These are phyloP conservation scores for Drosophila ananassae DNA, from an alignment of 1,140 invertebrate species.

Conservation along the genomic window DNA sequence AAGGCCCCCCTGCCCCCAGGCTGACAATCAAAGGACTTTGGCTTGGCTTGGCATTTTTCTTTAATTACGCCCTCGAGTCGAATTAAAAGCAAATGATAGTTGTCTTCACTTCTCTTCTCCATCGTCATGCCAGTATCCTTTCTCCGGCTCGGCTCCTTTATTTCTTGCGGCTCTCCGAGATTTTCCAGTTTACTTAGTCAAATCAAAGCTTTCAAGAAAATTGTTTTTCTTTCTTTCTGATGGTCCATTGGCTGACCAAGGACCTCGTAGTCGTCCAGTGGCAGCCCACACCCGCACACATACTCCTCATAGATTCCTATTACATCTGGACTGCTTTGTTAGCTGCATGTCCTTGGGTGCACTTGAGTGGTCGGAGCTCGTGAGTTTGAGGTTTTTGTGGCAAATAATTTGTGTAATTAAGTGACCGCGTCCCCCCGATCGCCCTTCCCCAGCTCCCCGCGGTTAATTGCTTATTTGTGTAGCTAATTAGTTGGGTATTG, in stretches of 20 bases:
- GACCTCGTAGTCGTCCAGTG: conserved; percentile 7
- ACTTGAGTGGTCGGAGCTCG: conserved; percentile 26
- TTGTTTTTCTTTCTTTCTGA: conserved; percentile 62
- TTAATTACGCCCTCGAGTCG: conserved; percentile 78
- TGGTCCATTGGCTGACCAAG: conserved; percentile 45
- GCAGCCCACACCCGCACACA: neutral
- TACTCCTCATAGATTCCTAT: conserved; percentile 12
- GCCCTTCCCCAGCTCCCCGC: neutral
- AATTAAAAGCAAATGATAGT: conserved; percentile 81
- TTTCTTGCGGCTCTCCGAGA: conserved; percentile 45
- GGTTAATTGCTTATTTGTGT: conserved; percentile 59
- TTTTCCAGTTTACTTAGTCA: conserved; percentile 77
- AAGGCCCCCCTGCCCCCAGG: conserved; percentile 20
- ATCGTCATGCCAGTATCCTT: conserved; percentile 26
- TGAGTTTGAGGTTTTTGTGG: conserved; percentile 51
- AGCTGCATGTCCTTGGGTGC: conserved; percentile 47
- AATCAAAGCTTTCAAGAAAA: conserved; percentile 80
- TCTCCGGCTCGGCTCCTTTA: conserved; percentile 6
- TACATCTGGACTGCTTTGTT: conserved; percentile 43
- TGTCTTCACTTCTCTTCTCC: conserved; percentile 21
- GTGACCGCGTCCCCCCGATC: conserved; percentile 36
- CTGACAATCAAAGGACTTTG: conserved; percentile 76
- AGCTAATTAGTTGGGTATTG: conserved; percentile 58
- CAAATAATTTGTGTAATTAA: conserved; percentile 65
- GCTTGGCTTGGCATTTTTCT: conserved; percentile 74